These are phyloP conservation scores for Zaprionus kolodkinae DNA, from an alignment of 1,140 invertebrate species.

Conservation along the genomic window DNA sequence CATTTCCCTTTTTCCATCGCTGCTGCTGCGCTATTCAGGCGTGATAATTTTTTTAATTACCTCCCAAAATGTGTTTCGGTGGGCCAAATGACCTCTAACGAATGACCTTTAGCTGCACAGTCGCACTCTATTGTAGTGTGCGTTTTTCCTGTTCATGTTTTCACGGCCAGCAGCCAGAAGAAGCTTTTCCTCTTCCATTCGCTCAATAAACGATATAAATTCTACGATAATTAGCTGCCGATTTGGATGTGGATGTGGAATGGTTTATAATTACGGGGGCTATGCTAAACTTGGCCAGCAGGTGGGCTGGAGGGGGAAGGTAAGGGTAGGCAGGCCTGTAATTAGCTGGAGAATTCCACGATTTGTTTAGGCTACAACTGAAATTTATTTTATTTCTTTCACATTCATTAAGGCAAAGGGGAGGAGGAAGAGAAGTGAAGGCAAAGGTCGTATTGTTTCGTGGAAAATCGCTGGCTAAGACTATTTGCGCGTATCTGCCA, in stretches of 20 bases:
- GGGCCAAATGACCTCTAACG: background rate
- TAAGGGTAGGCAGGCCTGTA: background rate
- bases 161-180: slow-evolving; percentile 19
- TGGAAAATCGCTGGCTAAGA: slow-evolving; percentile 7
- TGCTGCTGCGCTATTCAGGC: background rate
- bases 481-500: slow-evolving; percentile 26
- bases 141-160: slow-evolving; percentile 11
- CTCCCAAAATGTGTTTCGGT: background rate
- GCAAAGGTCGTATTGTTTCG: slow-evolving; percentile 26
- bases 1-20: background rate
- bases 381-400: slow-evolving; percentile 15
- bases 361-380: slow-evolving; percentile 4
- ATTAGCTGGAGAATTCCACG: slow-evolving; percentile 25
- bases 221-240: slow-evolving; percentile 34
- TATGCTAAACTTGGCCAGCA: slow-evolving; percentile 20
- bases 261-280: slow-evolving; percentile 15
- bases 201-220: slow-evolving; percentile 14
- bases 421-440: slow-evolving; percentile 13
- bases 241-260: slow-evolving; percentile 3
- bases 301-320: background rate
- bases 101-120: background rate
- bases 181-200: slow-evolving; percentile 4
- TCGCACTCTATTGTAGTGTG: background rate
- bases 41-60: background rate
- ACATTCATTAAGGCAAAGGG: slow-evolving; percentile 17